A percentile compares a stretch with the other conserved stretches of the same genome.
Evolutionary conservation across 2,888 invertebrate genomes (phyloP).

Genomic region (Phengaris alcon): DNA sequence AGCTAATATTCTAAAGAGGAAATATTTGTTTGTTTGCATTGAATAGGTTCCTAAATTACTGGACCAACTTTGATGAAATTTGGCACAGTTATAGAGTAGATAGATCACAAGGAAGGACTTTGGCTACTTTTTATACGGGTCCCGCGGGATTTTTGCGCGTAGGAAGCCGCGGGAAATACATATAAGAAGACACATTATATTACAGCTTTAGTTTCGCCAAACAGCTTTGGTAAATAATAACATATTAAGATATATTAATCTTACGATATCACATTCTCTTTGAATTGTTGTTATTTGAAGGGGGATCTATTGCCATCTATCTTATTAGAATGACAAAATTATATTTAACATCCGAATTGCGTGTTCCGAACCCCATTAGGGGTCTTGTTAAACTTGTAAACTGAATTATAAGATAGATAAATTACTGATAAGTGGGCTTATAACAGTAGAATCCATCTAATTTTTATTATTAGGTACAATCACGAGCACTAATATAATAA

Average conservation of each 20-base stretch:
- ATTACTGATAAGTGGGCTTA: slow-evolving; percentile 3
- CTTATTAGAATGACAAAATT: slow-evolving; percentile 23
- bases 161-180: too few species aligned
- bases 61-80: too few species aligned
- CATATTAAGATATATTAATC: slow-evolving; percentile 5
- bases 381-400: slow-evolving; percentile 28
- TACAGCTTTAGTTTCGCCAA: neutral
- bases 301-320: slow-evolving; percentile 21
- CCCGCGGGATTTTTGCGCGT: too few species aligned
- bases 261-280: neutral
- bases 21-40: too few species aligned
- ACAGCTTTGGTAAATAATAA: neutral
- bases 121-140: too few species aligned
- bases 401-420: slow-evolving; percentile 30
- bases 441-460: neutral
- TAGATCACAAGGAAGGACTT: too few species aligned
- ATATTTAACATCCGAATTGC: slow-evolving; percentile 31
- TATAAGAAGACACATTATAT: neutral
- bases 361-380: slow-evolving; percentile 33
- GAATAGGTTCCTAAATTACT: too few species aligned
- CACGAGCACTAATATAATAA: too few species aligned
- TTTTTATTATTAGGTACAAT: neutral
- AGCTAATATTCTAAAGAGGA: too few species aligned
- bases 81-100: too few species aligned
- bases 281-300: slow-evolving; percentile 6